Base-by-base conservation (phyloP, 37 sponge, comb jelly and placozoan species). In the Corticium candelabrum region DNA sequence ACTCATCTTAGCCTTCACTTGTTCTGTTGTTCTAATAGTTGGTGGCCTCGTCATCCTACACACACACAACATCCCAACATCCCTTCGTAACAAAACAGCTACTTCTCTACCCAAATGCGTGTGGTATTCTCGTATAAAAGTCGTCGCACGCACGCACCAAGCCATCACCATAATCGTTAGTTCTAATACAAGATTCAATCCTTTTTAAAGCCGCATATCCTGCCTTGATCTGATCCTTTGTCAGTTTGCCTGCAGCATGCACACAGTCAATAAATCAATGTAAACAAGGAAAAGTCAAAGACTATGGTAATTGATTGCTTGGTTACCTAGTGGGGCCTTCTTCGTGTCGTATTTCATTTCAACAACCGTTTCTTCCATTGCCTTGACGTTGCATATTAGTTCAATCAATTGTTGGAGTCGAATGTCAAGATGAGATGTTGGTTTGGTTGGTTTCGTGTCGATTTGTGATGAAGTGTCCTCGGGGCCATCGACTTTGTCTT, bases 301-400 rank as follows among this genome's bases (percentile, higher is more conserved):
- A 76, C 32, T 57, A 15, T 1, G 74, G 72, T 5, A 29, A 80
- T 38, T 37, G 37, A n/a, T 37, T 21, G 2, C 27, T 34, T 2
- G 35, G 84, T 34, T 56, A 83, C 98, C 98, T 38, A 96, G 88
- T 35, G 98, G 98, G 7, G 98, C 93, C 75, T 89, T 96, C 40
- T 85, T 88, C 0, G 84, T 71, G 74, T 96, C 98, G 43, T 90
- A 96, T 38, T 96, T 90, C 94, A 96, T 93, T 77, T 93, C 94
- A 34, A 86, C 69, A 3, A 96, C 91, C 35, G 84, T 74, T 1
- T 84, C 86, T 68, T 96, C 98, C 91, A 96, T 93, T 0, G 86
- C 80, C 41, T 89, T 67, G 0, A 93, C 86, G 76, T 96, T 77
- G 50, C 91, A 93, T 50, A 96, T 93, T 68, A 96, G 82, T 70